Evolutionary conservation across 2,113 vertebrate species (phyloP), one percentile per base, ranked within the genome.

Genomic region (Entelurus aequoreus): DNA sequence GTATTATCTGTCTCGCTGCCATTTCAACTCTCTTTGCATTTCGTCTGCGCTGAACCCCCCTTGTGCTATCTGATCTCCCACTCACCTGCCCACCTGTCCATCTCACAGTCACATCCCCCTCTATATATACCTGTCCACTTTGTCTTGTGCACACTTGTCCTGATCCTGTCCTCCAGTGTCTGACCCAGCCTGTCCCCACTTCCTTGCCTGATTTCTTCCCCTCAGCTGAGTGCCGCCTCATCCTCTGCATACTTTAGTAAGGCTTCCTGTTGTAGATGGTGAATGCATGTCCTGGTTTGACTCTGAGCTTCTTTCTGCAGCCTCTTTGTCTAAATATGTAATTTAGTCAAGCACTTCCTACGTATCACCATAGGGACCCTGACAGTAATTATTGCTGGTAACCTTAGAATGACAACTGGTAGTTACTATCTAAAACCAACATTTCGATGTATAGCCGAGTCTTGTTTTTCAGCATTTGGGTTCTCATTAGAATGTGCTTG

Each of bases 381-480:
- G 69, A 77, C 68, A 63, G 62, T 78, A 79, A 83, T 83, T 83
- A 67, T 60, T 62, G 62, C 73, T 68, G 63, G 77, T 69, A 69
- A 71, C 48, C 53, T 52, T 21, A 7, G 14, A 74, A 46, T 64
- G 73, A 68, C 73, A 72, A 76, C 38, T 59, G 63, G 38, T 65
- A 76, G 64, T 64, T 48, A 55, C 52, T 14, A 68, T 59, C 62
- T 68, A 56, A 64, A 77, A 75, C 62, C 71, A 71, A 74, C 51
- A 49, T 74, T 40, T 48, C 28, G 65, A 75, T 65, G 54, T 65
- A 65, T 66, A 49, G 50, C 44, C 65, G 36, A 46, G 62, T 76
- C 48, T 64, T 66, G n/a, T 67, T 68, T 62, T 77, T 78, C 66
- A 67, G 12, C 66, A 61, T 74, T 72, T 74, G 44, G 16, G 16